Percentiles rank a stretch among this genome's conserved stretches.
These are phyloP conservation scores for Parazoanthus atlanticus DNA, from an alignment of 92 coral and sea anemone species.

Conservation along the genomic window DNA sequence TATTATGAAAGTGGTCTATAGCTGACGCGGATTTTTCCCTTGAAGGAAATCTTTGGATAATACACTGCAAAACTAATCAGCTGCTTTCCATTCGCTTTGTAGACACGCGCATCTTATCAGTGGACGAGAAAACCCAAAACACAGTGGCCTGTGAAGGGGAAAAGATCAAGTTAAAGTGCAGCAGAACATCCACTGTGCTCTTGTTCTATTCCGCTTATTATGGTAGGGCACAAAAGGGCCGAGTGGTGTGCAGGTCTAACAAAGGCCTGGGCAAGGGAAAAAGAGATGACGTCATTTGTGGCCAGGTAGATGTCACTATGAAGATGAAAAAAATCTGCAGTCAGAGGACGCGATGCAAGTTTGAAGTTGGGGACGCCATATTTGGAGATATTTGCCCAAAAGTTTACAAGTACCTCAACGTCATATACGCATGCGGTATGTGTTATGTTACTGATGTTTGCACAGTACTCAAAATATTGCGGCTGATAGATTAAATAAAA, in stretches of 20 bases:
- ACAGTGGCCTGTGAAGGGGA: slow-evolving; percentile 29
- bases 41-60: too few species aligned
- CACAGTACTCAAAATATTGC: neutral
- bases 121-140: slow-evolving; percentile 12
- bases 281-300: slow-evolving; percentile 23
- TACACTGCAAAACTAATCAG: neutral
- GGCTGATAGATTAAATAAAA: too few species aligned
- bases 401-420: slow-evolving; percentile 34
- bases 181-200: slow-evolving; percentile 17
- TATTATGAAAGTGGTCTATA: too few species aligned
- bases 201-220: slow-evolving; percentile 17
- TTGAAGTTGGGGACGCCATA: slow-evolving; percentile 11
- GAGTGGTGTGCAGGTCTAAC: slow-evolving; percentile 32
- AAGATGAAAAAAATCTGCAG: slow-evolving; percentile 15
- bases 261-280: neutral
- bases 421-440: slow-evolving; percentile 36
- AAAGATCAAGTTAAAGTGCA: slow-evolving; percentile 32
- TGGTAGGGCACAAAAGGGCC: slow-evolving; percentile 31
- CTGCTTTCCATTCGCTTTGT: neutral
- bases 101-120: neutral
- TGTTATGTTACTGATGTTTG: neutral
- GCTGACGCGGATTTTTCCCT: too few species aligned
- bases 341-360: slow-evolving; percentile 26
- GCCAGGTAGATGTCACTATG: neutral
- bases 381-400: slow-evolving; percentile 40